phyloP scores from a whole-genome alignment of 2,797 vertebrate genomes.

The Nannoperca australis region DNA sequence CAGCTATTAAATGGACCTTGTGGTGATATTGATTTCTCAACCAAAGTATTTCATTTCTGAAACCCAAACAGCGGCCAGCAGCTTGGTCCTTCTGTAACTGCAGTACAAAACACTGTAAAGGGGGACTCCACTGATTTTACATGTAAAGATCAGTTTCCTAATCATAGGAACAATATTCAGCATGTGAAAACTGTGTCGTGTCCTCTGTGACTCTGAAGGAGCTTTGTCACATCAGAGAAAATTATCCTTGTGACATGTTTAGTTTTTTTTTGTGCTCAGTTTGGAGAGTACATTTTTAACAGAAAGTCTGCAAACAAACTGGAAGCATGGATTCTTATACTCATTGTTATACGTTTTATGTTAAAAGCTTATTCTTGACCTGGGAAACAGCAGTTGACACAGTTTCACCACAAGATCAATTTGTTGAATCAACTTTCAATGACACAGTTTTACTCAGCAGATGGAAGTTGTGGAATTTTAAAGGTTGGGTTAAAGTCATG shows the following conservation, averaged over 20 bases:
- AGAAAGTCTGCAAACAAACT: not conserved
- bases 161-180: not conserved
- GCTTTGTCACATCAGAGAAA: not conserved
- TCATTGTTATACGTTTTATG: not conserved
- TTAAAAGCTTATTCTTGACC: not conserved
- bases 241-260: not conserved
- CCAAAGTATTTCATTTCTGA: constrained; percentile 4
- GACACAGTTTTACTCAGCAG: not conserved
- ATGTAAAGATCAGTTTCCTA: not conserved
- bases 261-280: not conserved
- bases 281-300: too few relatives aligned
- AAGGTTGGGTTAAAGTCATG: not conserved
- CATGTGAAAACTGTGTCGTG: not conserved
- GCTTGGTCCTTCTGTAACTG: not conserved
- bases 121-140: not conserved
- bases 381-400: not conserved
- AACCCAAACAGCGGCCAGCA: constrained; percentile 3
- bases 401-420: not conserved
- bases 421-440: not conserved
- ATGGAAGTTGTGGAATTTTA: not conserved
- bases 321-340: not conserved
- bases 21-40: not conserved
- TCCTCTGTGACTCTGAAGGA: not conserved
- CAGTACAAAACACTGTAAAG: not conserved
- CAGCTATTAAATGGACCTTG: not conserved